phyloP scores from a whole-genome alignment of 2,113 vertebrate genomes.

The Oophaga pumilio region DNA sequence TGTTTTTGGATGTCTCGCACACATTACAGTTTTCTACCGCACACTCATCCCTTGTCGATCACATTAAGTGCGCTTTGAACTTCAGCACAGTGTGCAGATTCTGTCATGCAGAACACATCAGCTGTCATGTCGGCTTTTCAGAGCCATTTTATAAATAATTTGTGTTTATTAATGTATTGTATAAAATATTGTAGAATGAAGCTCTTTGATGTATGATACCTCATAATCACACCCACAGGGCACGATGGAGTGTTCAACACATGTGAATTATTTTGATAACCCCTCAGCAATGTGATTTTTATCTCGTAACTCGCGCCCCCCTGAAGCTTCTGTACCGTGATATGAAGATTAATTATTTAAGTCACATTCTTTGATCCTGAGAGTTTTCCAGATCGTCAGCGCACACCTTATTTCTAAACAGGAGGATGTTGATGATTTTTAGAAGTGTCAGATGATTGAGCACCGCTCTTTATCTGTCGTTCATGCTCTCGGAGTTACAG shows the following conservation, averaged over 20 bases:
- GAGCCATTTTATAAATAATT: slow-evolving; percentile 61
- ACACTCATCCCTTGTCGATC: slow-evolving; percentile 37
- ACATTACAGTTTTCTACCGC: slow-evolving; percentile 16
- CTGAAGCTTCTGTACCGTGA: slow-evolving; percentile 64
- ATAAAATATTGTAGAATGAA: slow-evolving; percentile 61
- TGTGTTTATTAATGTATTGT: slow-evolving; percentile 67
- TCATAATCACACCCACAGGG: slow-evolving; percentile 66
- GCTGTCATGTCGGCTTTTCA: slow-evolving; percentile 47
- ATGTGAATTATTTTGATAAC: slow-evolving; percentile 64
- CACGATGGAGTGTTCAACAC: slow-evolving; percentile 61
- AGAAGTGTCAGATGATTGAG: slow-evolving; percentile 44
- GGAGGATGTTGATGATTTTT: slow-evolving; percentile 52
- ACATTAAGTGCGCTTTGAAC: slow-evolving; percentile 26
- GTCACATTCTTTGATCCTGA: slow-evolving; percentile 68
- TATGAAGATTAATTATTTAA: slow-evolving; percentile 74
- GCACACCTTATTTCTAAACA: slow-evolving; percentile 58
- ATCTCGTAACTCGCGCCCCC: slow-evolving; percentile 65
- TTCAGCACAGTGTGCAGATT: slow-evolving; percentile 30
- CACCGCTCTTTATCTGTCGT: slow-evolving; percentile 7
- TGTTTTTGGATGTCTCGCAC: slow-evolving; percentile 21
- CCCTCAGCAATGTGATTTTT: slow-evolving; percentile 63
- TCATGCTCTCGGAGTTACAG: background rate
- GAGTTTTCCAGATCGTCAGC: slow-evolving; percentile 59
- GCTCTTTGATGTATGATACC: slow-evolving; percentile 67
- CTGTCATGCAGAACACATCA: slow-evolving; percentile 42